Evolutionary conservation across 2,113 vertebrate species (phyloP).

Genomic region (cattle (Bos taurus)): DNA sequence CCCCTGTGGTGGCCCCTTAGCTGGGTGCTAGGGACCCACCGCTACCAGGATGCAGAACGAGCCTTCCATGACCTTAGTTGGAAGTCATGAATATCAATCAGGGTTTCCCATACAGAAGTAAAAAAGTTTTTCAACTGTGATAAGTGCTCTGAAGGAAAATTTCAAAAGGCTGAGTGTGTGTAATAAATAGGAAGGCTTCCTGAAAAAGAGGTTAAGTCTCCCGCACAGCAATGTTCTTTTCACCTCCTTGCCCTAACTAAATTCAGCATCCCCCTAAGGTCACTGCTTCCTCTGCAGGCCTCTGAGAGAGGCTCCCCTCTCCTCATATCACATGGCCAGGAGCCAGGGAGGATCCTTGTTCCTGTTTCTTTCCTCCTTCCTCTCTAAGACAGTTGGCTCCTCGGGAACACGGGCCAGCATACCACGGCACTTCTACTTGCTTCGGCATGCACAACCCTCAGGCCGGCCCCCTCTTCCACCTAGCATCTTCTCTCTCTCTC

Average conservation of each 20-base stretch:
- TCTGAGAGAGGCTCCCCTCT: background rate
- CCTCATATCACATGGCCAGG: background rate
- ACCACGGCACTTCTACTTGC: background rate
- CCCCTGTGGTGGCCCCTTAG: background rate
- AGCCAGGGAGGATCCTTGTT: background rate
- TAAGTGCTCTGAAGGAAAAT: background rate
- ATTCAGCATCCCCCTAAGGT: background rate
- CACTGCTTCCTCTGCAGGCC: background rate
- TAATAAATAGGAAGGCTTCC: background rate
- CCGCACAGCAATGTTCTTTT: background rate
- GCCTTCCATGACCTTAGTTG: background rate
- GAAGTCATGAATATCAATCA: background rate
- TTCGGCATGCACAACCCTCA: background rate
- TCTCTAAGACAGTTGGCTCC: background rate
- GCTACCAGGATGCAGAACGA: background rate
- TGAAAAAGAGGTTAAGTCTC: background rate
- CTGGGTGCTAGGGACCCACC: background rate
- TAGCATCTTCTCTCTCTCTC: background rate
- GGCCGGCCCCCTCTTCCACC: no score
- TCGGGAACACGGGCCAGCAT: background rate
- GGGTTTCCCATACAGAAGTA: background rate
- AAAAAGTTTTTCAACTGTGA: background rate
- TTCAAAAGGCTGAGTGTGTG: background rate
- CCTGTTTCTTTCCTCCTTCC: background rate
- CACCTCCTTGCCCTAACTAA: background rate